These are phyloP conservation scores for Atta cephalotes DNA, from an alignment of 1,140 invertebrate genomes.

Conservation along the genomic window DNA sequence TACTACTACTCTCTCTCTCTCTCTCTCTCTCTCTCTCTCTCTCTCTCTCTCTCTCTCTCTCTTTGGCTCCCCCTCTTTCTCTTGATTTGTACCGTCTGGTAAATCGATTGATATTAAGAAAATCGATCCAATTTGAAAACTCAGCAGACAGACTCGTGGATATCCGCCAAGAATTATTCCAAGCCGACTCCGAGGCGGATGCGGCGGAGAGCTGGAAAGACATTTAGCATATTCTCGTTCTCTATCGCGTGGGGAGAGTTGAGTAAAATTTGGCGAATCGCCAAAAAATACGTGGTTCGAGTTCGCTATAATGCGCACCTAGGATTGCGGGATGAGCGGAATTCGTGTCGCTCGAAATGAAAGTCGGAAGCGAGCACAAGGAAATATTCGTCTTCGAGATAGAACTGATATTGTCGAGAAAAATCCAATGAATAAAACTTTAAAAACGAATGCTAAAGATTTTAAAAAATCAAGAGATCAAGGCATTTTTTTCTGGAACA, in stretches of 20 bases:
- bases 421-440: background rate
- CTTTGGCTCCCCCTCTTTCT: too few relatives aligned
- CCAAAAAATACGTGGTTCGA: constrained; percentile 23
- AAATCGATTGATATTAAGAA: constrained; percentile 14
- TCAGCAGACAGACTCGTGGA: constrained; percentile 40
- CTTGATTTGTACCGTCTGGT: constrained; percentile 29
- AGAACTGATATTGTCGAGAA: background rate
- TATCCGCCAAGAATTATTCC: constrained; percentile 51
- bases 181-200: constrained; percentile 30
- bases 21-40: background rate
- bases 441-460: background rate
- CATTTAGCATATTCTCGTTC: background rate
- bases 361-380: background rate
- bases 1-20: background rate
- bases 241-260: constrained; percentile 10
- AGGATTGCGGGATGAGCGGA: constrained; percentile 30
- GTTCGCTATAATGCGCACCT: constrained; percentile 31
- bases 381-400: background rate
- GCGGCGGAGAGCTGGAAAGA: constrained; percentile 26
- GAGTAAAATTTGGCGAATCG: constrained; percentile 41
- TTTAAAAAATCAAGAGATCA: background rate
- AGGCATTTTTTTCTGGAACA: background rate
- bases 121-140: constrained; percentile 20
- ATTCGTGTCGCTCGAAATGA: background rate
- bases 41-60: too few relatives aligned